Percentiles rank a stretch among this genome's conserved stretches.
Conservation (phyloP, 2,113 vertebrate genomes). For the Muscicapa adusta region DNA sequence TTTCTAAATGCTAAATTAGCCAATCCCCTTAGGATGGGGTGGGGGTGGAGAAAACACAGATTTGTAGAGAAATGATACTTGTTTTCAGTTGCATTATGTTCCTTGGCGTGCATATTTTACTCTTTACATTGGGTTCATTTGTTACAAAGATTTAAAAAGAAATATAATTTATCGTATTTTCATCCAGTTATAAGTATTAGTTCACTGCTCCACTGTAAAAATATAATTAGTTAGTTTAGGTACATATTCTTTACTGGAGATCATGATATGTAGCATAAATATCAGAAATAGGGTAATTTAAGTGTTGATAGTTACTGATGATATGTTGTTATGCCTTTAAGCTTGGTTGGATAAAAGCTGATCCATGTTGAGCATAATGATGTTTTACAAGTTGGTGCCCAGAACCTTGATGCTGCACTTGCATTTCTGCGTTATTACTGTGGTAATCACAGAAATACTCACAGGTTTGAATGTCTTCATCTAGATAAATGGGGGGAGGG, state of each 20-base stretch:
- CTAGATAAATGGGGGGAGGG: background rate
- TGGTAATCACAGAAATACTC: background rate
- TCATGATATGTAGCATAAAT: background rate
- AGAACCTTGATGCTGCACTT: background rate
- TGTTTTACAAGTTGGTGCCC: background rate
- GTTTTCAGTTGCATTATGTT: background rate
- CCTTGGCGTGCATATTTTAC: background rate
- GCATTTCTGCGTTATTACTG: background rate
- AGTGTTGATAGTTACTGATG: background rate
- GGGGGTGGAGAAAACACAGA: background rate
- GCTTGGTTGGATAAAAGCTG: background rate
- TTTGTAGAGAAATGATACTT: background rate
- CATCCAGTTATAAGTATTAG: background rate
- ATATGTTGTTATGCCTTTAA: background rate
- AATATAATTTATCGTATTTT: background rate
- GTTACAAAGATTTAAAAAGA: background rate
- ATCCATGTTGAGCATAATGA: background rate
- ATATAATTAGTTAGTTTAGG: background rate
- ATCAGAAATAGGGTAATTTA: background rate
- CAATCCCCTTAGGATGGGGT: rapidly evolving
- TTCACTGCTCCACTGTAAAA: background rate
- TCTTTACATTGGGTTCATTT: background rate
- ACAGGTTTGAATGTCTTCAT: background rate
- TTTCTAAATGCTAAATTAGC: background rate
- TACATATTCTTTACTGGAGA: background rate